A percentile compares a stretch with the other conserved stretches of the same genome.
Evolutionary conservation across 2,888 invertebrate species (phyloP).

Genomic region (Polymixis lichenea): DNA sequence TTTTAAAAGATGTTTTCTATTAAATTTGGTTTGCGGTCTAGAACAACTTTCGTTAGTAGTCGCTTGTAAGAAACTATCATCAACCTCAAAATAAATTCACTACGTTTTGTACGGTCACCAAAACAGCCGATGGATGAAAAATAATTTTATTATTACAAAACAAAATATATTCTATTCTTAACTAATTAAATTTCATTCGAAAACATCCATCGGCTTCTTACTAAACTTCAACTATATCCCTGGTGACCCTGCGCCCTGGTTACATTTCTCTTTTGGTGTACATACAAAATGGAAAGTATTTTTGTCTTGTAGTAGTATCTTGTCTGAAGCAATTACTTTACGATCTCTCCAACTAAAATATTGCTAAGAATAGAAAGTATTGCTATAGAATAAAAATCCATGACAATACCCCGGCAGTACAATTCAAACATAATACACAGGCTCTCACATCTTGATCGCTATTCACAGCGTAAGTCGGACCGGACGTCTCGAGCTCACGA

Average conservation of each 20-base stretch:
- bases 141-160: no score
- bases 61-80: neutral
- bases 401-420: slow-evolving; percentile 32
- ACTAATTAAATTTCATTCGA: no score
- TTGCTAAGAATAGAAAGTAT: slow-evolving; percentile 4
- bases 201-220: no score
- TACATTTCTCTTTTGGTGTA: no score
- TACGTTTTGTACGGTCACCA: no score
- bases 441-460: slow-evolving; percentile 38
- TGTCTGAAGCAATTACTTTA: neutral
- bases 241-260: no score
- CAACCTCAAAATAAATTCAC: neutral
- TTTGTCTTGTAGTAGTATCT: neutral
- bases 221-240: no score
- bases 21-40: neutral
- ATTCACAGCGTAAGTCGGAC: slow-evolving; percentile 47
- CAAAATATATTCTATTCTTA: no score
- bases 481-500: slow-evolving; percentile 43
- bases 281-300: neutral
- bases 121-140: no score
- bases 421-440: slow-evolving; percentile 38
- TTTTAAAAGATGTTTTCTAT: neutral
- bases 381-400: neutral
- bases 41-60: neutral
- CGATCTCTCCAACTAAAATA: neutral